Percentiles rank a stretch among this genome's conserved stretches.
phyloP scores from a whole-genome alignment of 92 coral and sea anemone genomes.

The Siderastrea siderea region DNA sequence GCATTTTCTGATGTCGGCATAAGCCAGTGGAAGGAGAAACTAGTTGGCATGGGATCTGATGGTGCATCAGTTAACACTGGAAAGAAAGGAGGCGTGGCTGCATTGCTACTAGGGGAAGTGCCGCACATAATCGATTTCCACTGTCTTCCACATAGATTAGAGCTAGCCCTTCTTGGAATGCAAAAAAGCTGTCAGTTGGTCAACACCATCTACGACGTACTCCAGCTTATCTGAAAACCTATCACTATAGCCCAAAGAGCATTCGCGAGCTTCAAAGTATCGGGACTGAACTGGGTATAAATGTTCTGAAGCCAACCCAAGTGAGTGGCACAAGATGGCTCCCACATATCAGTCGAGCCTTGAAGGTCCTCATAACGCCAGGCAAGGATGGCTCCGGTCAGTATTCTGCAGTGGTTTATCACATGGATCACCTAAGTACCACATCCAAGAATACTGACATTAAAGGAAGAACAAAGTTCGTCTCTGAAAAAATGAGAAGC shows the following conservation, averaged over 20 bases:
- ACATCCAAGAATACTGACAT: constrained; percentile 15
- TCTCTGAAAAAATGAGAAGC: constrained; percentile 1
- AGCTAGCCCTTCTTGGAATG: constrained; percentile 43
- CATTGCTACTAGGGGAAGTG: constrained; percentile 10
- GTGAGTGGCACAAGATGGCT: constrained; percentile 58
- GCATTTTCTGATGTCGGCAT: background rate
- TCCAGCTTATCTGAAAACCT: constrained; percentile 41
- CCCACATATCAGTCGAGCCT: constrained; percentile 48
- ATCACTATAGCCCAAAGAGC: constrained; percentile 50
- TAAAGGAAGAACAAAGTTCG: constrained; percentile 5
- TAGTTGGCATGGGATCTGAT: constrained; percentile 33
- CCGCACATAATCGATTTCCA: constrained; percentile 26
- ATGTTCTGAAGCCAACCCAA: constrained; percentile 44
- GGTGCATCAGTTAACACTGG: constrained; percentile 40
- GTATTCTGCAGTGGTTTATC: background rate
- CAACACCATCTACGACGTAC: constrained; percentile 30
- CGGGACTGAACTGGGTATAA: constrained; percentile 41
- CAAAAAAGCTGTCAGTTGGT: too few relatives aligned
- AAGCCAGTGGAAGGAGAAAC: constrained; percentile 38
- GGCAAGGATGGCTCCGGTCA: background rate
- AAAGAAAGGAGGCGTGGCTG: constrained; percentile 37
- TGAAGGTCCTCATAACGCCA: constrained; percentile 23
- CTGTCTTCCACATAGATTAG: constrained; percentile 36
- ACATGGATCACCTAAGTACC: background rate
- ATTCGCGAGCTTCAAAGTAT: constrained; percentile 37